phyloP scores from a whole-genome alignment of 2,888 invertebrate species.

The Dascillus cervinus region DNA sequence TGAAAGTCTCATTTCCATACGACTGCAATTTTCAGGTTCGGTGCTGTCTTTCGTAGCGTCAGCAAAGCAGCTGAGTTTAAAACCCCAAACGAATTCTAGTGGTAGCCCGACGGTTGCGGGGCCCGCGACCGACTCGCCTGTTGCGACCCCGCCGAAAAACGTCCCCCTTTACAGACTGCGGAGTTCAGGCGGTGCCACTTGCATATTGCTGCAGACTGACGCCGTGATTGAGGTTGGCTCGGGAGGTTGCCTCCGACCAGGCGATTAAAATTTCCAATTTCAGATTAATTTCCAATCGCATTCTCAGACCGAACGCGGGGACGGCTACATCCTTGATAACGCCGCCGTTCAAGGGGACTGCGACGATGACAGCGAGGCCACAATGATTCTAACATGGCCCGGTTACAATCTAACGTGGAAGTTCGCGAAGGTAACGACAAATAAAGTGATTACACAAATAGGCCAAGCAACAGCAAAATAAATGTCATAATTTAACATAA shows the following conservation, averaged over 20 bases:
- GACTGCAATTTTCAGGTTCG: no score
- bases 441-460: no score
- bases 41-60: no score
- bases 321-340: conserved; percentile 67
- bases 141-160: conserved; percentile 15
- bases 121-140: no score
- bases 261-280: no score
- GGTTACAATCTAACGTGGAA: conserved; percentile 66
- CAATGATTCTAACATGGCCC: conserved; percentile 65
- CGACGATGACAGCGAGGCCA: conserved; percentile 64
- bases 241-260: no score
- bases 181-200: conserved; percentile 64
- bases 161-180: conserved; percentile 56
- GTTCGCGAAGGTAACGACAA: conserved; percentile 65
- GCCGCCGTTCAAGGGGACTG: conserved; percentile 68
- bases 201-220: conserved; percentile 71
- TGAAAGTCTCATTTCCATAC: no score
- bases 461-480: no score
- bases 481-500: neutral
- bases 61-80: no score
- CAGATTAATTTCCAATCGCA: conserved; percentile 37
- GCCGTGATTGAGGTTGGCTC: conserved; percentile 51
- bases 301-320: conserved; percentile 47
- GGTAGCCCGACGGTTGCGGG: no score
- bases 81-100: no score